Percentiles rank a stretch among this genome's conserved stretches.
Evolutionary conservation across 2,888 invertebrate species (phyloP).

Genomic region (Sesia bembeciformis): DNA sequence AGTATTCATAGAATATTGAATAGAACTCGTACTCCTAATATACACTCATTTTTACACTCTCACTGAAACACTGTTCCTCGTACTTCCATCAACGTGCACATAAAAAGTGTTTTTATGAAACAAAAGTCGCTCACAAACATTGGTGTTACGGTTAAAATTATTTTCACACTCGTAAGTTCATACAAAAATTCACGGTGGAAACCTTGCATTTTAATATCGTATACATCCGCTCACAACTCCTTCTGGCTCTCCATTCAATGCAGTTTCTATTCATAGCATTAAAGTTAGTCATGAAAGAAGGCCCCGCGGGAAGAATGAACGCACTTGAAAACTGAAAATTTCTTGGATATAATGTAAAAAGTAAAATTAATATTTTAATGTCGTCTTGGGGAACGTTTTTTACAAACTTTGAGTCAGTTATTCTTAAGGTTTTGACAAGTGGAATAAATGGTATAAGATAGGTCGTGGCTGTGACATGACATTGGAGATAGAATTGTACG

Average conservation of each 20-base stretch:
- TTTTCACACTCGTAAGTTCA: neutral
- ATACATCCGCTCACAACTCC: neutral
- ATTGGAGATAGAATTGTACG: too few relatives aligned
- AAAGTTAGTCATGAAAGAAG: neutral
- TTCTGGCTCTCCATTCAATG: neutral
- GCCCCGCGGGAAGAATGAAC: neutral
- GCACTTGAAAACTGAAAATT: neutral
- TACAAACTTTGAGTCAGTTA: neutral
- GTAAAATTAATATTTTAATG: neutral
- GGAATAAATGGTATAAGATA: neutral
- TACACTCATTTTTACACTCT: too few relatives aligned
- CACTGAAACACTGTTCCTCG: too few relatives aligned
- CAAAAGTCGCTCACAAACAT: too few relatives aligned
- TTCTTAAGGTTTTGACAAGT: neutral
- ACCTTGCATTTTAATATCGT: neutral
- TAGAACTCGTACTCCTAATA: too few relatives aligned
- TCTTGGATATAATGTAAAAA: neutral
- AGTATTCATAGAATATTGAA: too few relatives aligned
- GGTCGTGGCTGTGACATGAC: too few relatives aligned
- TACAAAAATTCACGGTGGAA: neutral
- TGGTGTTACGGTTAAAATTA: too few relatives aligned
- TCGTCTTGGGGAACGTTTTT: neutral
- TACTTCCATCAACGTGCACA: too few relatives aligned
- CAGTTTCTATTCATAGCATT: neutral
- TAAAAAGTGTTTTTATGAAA: too few relatives aligned